Base-by-base conservation (phyloP, 2,888 invertebrate species). In the Xylocampa areola region DNA sequence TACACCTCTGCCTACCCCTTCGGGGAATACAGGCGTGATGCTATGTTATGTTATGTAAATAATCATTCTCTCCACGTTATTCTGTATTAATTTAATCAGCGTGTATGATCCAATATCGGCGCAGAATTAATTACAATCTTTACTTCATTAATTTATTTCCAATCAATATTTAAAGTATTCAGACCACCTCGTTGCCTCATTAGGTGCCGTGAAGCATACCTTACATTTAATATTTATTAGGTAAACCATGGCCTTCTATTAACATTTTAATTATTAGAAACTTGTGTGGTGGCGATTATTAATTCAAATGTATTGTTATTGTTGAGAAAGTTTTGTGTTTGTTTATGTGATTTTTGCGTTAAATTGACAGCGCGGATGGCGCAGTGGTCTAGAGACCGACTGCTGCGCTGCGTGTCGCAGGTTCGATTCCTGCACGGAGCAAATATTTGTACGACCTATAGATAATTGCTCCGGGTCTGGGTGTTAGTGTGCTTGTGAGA, bases 71-170 rank as follows among this genome's bases (percentile, higher is more conserved):
- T 21, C 21, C 5, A 21, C 21, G 5, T 21, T 21, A 4, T 21
- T 21, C 21, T 21, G 5, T 21, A 4, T 2, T 5, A 4, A 2
- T 21, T 5, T 21, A 21, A 21, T 21, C n/a, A 21, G 21, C 21
- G 45, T 45, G 35, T 33, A 27, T n/a, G n/a, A n/a, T 60, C 27
- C 16, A 27, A 29, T 59, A 65, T 66, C 49, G 11, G 43, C 37
- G 30, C 7, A 23, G 14, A 33, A 52, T 41, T 62, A 62, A 64
- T 68, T 29, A 45, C 2, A 37, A 41, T 35, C 29, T 37, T 45
- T 51, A 52, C 23, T 40, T 63, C 16, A 62, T 43, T 52, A 33
- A 52, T 62, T 68, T 41, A 68, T 68, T 36, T 41, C 27, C 44
- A 45, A 68, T 68, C 2, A 21, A 25, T 37, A 41, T 33, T 29